Evolutionary conservation across 2,113 vertebrate species (phyloP).

Genomic region (Pampusana beccarii): DNA sequence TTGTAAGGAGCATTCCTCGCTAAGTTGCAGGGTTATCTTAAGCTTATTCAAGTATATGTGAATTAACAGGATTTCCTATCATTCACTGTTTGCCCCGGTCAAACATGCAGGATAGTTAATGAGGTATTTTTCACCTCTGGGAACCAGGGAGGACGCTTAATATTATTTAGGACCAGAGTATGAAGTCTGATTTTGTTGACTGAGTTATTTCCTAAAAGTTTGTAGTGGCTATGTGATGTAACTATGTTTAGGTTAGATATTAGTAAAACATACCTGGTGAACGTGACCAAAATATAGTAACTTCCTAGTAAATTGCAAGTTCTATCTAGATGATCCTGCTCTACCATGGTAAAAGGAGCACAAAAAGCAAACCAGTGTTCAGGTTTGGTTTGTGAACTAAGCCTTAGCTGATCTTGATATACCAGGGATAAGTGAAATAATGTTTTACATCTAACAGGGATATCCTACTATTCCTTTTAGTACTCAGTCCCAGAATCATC

Average conservation of each 20-base stretch:
- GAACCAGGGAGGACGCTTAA: not conserved
- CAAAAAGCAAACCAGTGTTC: not conserved
- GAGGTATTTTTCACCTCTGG: not conserved
- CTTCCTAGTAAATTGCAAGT: not conserved
- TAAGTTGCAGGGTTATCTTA: not conserved
- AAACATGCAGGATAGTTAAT: not conserved
- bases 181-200: not conserved
- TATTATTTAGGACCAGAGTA: not conserved
- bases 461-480: not conserved
- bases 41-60: not conserved
- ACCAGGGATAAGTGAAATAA: not conserved
- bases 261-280: not conserved
- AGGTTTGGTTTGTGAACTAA: not conserved
- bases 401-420: not conserved
- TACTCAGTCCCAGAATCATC: not conserved
- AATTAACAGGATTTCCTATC: not conserved
- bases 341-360: not conserved
- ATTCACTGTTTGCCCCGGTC: not conserved
- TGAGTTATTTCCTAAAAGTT: not conserved
- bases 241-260: not conserved
- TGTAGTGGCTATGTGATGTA: not conserved
- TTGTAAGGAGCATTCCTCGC: not conserved
- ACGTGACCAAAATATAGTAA: not conserved
- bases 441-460: not conserved
- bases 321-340: not conserved